Evolutionary conservation across 2,888 invertebrate genomes (phyloP), one percentile per base, ranked within the genome.

Genomic region (Marasmarcha lunaedactyla): DNA sequence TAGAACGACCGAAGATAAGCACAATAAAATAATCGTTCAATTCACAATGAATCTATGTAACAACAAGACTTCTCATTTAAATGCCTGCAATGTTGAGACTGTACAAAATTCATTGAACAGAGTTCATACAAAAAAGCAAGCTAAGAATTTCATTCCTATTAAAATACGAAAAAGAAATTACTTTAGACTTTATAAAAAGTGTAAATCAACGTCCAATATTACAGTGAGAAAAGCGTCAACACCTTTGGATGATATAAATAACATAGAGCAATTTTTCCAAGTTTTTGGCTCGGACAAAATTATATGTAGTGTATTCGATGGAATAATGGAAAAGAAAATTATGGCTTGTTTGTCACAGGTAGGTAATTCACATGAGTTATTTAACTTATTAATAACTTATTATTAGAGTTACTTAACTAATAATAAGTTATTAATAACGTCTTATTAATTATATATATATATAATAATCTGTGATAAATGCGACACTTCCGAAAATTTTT

Each of bases 181-280:
- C 43, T 46, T 54, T 2, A 71, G 48, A 46, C 54, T 70, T 12
- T 63, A 68, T 37, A 72, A 57, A 45, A 78, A 71, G 57, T 71
- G 66, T 43, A 74, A 71, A 54, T 71, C 67, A 0, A 58, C 64
- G 5, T 59, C 65, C 1, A 65, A 61, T 37, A 55, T 68, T 42
- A 44, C 52, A 1, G 51, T 42, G 25, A 58, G 61, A 41, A 62
- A 47, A 45, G 46, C 25, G 33, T 50, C 46, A 37, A 68, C 59
- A 7, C 45, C 58, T 42, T 45, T 81, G 11, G 54, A 49, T 46
- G 67, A 64, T 58, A 70, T 79, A 36, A 52, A 46, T 1, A 70
- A 57, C 48, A 42, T 73, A n/a, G 70, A 77, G 1, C 73, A 77
- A n/a, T 79, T 81, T 45, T 64, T 71, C 20, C 54, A 63, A 59